Base-by-base conservation (phyloP, 2,113 vertebrate genomes). In the Scopus umbretta region DNA sequence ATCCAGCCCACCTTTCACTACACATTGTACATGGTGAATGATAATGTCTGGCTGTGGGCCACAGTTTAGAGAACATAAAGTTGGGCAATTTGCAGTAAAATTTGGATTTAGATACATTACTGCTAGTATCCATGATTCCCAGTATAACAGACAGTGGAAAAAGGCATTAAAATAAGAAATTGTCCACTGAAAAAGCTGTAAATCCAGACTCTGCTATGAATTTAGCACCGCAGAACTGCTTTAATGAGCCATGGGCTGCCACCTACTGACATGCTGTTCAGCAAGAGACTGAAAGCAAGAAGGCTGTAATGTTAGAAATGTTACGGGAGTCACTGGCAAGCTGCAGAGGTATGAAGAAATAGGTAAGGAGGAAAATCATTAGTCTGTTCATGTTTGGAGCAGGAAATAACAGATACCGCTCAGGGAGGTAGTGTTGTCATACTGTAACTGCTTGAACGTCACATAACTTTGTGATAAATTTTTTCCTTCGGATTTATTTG, bases 81-180 rank as follows among this genome's bases (percentile, higher is more conserved):
- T 82, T 75, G 66, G 81, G 92, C 74, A 93, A 96, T 96, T 96
- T 96, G 93, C 96, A 97, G 85, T 96, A 95, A 95, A 96, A 95
- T 93, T 93, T 86, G 88, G 75, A 86, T 96, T 96, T 96, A 95
- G 94, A 93, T 88, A 94, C 75, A 80, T 92, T 93, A 83, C 71
- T 95, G 38, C 75, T 90, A 65, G 79, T 83, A 79, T 94, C 67
- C 90, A 78, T 94, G 82, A 88, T 71, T 94, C 88, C 71, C 72
- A 67, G 74, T 88, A 95, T 86, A 96, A 95, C 85, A 92, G 90
- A 83, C 10, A 5, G 67, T 80, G 86, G 86, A 83, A 95, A 96
- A 97, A 96, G 34, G 26, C 75, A 95, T 97, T 96, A 94, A 88
- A 96, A 95, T 96, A 96, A 94, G 83, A 95, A 94, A 97, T 92